Percentiles rank a stretch among this genome's conserved stretches.
Evolutionary conservation across 2,888 invertebrate species (phyloP).

Genomic region (Lacanobia wlatinum): DNA sequence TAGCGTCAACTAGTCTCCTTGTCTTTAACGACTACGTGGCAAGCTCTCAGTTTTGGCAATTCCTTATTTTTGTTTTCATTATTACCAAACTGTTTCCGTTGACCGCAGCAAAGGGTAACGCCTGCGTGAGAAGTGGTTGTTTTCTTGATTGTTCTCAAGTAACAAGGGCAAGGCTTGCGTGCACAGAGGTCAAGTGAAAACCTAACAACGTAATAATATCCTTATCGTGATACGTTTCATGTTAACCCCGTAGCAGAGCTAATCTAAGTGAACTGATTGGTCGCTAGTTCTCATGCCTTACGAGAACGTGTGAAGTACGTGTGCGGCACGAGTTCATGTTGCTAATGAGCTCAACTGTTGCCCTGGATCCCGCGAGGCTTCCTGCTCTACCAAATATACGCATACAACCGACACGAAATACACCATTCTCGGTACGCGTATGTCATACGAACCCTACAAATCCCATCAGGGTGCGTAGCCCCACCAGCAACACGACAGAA

Average conservation of each 20-base stretch:
- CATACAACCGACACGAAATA: neutral
- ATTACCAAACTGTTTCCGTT: conserved; percentile 7
- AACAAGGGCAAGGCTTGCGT: conserved; percentile 44
- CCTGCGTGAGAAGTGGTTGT: conserved; percentile 41
- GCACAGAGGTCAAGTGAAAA: conserved; percentile 30
- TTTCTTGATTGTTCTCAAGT: conserved; percentile 27
- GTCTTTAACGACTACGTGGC: conserved; percentile 16
- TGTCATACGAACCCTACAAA: neutral
- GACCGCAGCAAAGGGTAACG: conserved; percentile 12
- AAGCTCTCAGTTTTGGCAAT: neutral
- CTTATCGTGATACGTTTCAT: conserved; percentile 32
- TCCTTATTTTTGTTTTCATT: conserved; percentile 11
- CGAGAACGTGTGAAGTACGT: conserved; percentile 2
- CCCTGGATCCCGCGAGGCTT: conserved; percentile 58
- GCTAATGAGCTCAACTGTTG: conserved; percentile 62
- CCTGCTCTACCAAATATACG: conserved; percentile 39
- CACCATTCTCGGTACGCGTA: neutral
- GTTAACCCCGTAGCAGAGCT: conserved; percentile 21
- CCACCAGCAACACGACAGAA: neutral
- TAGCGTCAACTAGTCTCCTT: neutral
- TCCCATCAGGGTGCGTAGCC: neutral
- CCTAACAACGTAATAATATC: conserved; percentile 11
- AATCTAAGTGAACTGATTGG: conserved; percentile 25
- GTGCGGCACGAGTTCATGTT: neutral
- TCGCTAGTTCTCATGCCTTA: neutral